Conservation (phyloP, 1,140 invertebrate species). For the Alviniconcha marisindica region DNA sequence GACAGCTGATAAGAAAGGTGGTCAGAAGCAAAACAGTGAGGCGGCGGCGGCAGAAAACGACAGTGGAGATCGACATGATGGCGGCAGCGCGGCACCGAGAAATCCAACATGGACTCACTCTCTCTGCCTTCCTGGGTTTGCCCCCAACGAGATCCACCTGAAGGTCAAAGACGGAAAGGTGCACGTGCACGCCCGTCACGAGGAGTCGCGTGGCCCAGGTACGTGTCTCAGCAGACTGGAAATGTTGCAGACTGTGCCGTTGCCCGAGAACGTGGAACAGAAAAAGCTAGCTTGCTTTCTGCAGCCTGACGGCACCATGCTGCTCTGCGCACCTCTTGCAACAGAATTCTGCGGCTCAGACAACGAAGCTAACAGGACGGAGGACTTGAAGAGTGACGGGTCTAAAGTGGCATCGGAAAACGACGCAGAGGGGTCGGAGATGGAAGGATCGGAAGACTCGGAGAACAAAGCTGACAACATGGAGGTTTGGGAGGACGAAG, state of each 20-base stretch:
- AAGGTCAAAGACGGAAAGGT: slow-evolving; percentile 1
- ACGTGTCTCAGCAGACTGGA: not conserved
- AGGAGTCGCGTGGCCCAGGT: not conserved
- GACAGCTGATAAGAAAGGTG: too few relatives aligned
- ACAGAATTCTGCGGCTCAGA: not conserved
- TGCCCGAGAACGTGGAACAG: slow-evolving; percentile 20
- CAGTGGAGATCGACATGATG: too few relatives aligned
- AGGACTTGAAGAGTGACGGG: too few relatives aligned
- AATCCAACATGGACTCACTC: slow-evolving; percentile 18
- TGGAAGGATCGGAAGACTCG: not conserved
- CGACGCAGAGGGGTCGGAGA: not conserved
- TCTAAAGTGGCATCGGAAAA: too few relatives aligned
- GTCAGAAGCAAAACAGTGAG: not conserved
- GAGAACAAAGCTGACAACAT: not conserved
- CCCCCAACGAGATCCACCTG: not conserved
- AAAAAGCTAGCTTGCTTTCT: not conserved
- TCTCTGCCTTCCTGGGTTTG: not conserved
- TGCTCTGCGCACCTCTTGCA: slow-evolving; percentile 5
- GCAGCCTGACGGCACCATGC: not conserved
- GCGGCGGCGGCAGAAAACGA: not conserved
- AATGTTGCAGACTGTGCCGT: not conserved
- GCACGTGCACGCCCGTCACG: not conserved
- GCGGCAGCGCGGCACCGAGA: too few relatives aligned
- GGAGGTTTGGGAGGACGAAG: not conserved
- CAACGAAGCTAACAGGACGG: too few relatives aligned